A percentile compares a stretch with the other conserved stretches of the same genome.
Evolutionary conservation across 2,888 invertebrate species (phyloP).

Genomic region (Ectemnius cavifrons): DNA sequence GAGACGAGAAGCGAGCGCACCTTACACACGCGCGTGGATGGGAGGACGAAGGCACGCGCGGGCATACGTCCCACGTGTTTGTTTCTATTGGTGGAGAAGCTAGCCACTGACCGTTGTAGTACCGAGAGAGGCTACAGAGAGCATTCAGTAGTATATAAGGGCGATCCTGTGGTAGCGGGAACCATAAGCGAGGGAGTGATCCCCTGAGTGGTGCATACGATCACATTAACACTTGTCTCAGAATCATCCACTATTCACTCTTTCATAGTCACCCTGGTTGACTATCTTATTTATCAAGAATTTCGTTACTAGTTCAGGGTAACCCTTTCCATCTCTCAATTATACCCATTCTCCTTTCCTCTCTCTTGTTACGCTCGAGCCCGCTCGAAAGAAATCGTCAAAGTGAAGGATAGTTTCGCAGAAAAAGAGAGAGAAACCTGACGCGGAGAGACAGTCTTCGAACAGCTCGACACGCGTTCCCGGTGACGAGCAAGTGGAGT

Average conservation of each 20-base stretch:
- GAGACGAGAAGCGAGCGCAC: neutral
- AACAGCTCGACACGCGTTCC: neutral
- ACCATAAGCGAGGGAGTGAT: conserved; percentile 56
- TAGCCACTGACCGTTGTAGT: conserved; percentile 58
- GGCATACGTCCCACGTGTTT: conserved; percentile 49
- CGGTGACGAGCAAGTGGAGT: neutral
- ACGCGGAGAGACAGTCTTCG: neutral
- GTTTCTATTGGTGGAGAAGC: conserved; percentile 64
- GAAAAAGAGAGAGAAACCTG: neutral
- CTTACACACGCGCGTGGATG: conserved; percentile 1
- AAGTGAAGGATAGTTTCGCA: neutral
- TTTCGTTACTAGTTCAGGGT: neutral
- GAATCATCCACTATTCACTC: too few relatives aligned
- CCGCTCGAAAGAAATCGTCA: neutral
- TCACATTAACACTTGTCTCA: conserved; percentile 11
- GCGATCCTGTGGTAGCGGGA: conserved; percentile 59
- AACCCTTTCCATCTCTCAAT: neutral
- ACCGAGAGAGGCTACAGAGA: conserved; percentile 21
- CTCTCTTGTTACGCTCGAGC: neutral
- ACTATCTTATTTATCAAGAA: neutral
- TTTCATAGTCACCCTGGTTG: too few relatives aligned
- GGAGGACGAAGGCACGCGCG: neutral
- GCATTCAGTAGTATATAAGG: conserved; percentile 68
- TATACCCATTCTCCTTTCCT: neutral
- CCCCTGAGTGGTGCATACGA: conserved; percentile 45